phyloP scores from a whole-genome alignment of 2,888 invertebrate genomes.

The Baronia brevicornis region DNA sequence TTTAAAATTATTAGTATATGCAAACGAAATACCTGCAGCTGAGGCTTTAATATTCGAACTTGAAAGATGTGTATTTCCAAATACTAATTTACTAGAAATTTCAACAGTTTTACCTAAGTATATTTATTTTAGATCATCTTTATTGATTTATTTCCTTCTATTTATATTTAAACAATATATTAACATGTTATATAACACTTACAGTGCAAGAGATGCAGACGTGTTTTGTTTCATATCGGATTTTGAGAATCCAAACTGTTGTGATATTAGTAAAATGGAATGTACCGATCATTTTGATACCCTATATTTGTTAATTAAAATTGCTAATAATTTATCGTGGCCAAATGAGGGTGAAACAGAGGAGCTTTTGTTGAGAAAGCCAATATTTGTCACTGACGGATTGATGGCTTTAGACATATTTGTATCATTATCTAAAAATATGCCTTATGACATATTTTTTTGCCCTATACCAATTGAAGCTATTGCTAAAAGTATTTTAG shows the following conservation, averaged over 20 bases:
- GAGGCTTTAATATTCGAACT: slow-evolving; percentile 39
- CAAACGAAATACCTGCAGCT: slow-evolving; percentile 39
- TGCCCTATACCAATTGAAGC: slow-evolving; percentile 38
- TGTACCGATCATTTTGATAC: slow-evolving; percentile 41
- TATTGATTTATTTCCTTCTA: not conserved
- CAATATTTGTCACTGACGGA: slow-evolving; percentile 55
- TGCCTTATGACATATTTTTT: slow-evolving; percentile 46
- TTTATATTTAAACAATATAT: not conserved
- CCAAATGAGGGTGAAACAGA: slow-evolving; percentile 11
- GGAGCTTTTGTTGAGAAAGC: too few relatives aligned
- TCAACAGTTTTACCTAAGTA: slow-evolving; percentile 55
- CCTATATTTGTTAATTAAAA: slow-evolving; percentile 47
- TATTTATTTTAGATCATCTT: not conserved
- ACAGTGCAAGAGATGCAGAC: slow-evolving; percentile 52
- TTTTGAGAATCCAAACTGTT: slow-evolving; percentile 46
- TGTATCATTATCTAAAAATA: slow-evolving; percentile 35
- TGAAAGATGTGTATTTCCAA: slow-evolving; percentile 41
- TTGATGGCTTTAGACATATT: slow-evolving; percentile 48
- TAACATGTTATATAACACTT: slow-evolving; percentile 10
- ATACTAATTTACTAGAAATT: slow-evolving; percentile 38
- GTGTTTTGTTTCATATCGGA: slow-evolving; percentile 53
- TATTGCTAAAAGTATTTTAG: slow-evolving; percentile 41
- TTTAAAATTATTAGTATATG: slow-evolving; percentile 46
- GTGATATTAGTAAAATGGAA: slow-evolving; percentile 34
- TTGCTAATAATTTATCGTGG: slow-evolving; percentile 41